phyloP scores from a whole-genome alignment of 23 tunicate species.

The Clavelina lepadiformis region DNA sequence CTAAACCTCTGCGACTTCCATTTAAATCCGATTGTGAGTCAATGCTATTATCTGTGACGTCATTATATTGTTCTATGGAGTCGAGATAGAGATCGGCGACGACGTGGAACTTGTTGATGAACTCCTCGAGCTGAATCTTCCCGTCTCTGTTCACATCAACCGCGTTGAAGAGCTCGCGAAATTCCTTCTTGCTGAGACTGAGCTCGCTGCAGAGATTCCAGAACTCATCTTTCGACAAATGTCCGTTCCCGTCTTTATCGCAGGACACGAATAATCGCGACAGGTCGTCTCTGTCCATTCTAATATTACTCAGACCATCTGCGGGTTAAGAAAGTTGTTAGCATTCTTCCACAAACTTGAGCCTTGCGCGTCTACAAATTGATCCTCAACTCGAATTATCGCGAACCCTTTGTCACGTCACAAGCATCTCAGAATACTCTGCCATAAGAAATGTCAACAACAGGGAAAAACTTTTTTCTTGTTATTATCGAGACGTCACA shows the following conservation, averaged over 20 bases:
- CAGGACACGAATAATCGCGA: constrained; percentile 44
- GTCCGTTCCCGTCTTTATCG: constrained; percentile 44
- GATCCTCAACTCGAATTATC: too few species aligned
- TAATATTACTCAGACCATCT: neutral
- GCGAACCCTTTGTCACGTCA: too few species aligned
- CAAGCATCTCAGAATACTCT: too few species aligned
- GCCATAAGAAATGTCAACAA: too few species aligned
- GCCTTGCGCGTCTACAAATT: too few species aligned
- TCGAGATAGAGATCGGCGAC: constrained; percentile 9
- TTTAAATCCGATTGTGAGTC: neutral
- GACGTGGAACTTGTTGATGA: constrained; percentile 36
- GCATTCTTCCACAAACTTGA: too few species aligned
- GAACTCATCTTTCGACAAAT: constrained; percentile 29
- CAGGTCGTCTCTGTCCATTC: constrained; percentile 48
- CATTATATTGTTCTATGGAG: neutral
- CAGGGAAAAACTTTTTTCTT: too few species aligned
- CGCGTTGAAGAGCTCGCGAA: constrained; percentile 26
- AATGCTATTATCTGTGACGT: constrained; percentile 6
- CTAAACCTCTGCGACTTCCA: neutral
- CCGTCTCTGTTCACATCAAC: constrained; percentile 65
- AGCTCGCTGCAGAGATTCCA: constrained; percentile 22
- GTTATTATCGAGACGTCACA: too few species aligned
- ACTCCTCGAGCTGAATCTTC: constrained; percentile 37
- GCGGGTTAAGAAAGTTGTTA: too few species aligned
- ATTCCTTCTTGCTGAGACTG: constrained; percentile 12